A percentile compares a stretch with the other conserved stretches of the same genome.
Conservation (phyloP, 2,797 vertebrate genomes). For the Malurus leucopterus region DNA sequence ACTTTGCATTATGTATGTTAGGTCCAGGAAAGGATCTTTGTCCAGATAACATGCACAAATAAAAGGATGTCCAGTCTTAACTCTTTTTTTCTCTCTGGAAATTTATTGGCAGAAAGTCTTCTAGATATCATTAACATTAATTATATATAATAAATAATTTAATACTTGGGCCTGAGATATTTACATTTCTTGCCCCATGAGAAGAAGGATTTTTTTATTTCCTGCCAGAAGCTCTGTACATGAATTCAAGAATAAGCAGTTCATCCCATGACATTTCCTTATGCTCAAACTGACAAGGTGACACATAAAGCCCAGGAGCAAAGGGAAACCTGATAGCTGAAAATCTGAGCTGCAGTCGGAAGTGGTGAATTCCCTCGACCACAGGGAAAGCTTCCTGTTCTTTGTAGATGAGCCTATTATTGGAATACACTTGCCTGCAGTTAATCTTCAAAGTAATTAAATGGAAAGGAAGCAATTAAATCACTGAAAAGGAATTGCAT, state of each 20-base stretch:
- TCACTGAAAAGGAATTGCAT: conserved; percentile 61
- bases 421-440: conserved; percentile 74
- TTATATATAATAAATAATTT: conserved; percentile 8
- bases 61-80: background rate
- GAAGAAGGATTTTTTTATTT: conserved; percentile 11
- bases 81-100: background rate
- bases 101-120: background rate
- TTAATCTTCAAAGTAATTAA: conserved; percentile 79
- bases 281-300: conserved; percentile 59
- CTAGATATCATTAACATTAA: background rate
- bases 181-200: conserved; percentile 32
- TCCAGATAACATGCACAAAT: background rate
- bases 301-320: conserved; percentile 63
- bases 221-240: conserved; percentile 5
- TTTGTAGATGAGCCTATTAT: conserved; percentile 76
- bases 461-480: conserved; percentile 76
- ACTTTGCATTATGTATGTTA: background rate
- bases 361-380: conserved; percentile 67
- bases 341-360: conserved; percentile 53
- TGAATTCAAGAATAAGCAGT: conserved; percentile 19
- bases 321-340: conserved; percentile 65
- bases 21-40: conserved; percentile 29
- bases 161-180: conserved; percentile 15
- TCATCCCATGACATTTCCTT: conserved; percentile 52
- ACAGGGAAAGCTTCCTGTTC: conserved; percentile 69